A percentile compares a stretch with the other conserved stretches of the same genome.
Evolutionary conservation across 2,888 invertebrate genomes (phyloP).

Genomic region (Drosophila nigricruria): DNA sequence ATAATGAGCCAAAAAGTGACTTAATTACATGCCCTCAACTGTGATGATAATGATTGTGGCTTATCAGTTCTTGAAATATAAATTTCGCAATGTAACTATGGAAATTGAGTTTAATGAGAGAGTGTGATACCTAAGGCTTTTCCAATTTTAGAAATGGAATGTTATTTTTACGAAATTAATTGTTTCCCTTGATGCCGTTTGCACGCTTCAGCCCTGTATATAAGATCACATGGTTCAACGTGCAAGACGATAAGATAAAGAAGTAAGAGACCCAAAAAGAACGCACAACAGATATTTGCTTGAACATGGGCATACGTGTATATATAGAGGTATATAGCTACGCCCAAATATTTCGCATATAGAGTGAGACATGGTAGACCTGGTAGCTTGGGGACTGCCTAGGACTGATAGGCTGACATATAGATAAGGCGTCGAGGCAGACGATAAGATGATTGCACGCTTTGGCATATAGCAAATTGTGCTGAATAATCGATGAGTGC

Average conservation of each 20-base stretch:
- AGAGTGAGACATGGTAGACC: conserved; percentile 28
- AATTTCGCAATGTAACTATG: background rate
- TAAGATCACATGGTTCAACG: conserved; percentile 14
- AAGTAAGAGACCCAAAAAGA: conserved; percentile 1
- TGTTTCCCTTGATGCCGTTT: background rate
- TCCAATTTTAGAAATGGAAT: background rate
- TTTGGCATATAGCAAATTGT: background rate
- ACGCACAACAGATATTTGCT: background rate
- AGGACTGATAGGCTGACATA: conserved; percentile 12
- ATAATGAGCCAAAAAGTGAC: conserved; percentile 36
- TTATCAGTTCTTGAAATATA: conserved; percentile 36
- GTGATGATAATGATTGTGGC: conserved; percentile 13
- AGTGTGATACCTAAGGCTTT: background rate
- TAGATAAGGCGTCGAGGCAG: conserved; percentile 29
- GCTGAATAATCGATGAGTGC: conserved; percentile 35
- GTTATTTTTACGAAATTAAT: background rate
- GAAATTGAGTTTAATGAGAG: background rate
- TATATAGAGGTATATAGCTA: background rate
- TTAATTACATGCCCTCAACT: conserved; percentile 30
- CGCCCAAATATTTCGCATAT: background rate
- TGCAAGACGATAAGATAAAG: conserved; percentile 24
- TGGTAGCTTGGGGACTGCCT: conserved; percentile 25
- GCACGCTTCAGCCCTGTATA: background rate
- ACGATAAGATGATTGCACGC: conserved; percentile 45
- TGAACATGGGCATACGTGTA: background rate